These are phyloP conservation scores for Hoplias malabaricus DNA, from an alignment of 2,113 vertebrate genomes.

Conservation along the genomic window DNA sequence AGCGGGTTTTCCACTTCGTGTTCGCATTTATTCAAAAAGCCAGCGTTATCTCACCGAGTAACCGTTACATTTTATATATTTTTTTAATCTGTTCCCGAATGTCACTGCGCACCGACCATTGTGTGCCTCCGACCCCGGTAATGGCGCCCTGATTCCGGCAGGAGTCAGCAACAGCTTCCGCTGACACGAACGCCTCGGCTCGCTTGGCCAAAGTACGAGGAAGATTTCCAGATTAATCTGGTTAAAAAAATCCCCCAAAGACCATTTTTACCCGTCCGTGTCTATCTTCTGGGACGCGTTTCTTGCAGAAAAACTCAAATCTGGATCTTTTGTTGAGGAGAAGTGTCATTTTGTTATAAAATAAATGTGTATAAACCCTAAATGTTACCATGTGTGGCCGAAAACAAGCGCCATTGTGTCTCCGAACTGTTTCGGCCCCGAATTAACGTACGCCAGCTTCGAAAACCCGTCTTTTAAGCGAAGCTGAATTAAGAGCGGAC, in stretches of 20 bases:
- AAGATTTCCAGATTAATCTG: background rate
- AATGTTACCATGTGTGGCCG: background rate
- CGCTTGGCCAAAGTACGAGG: slow-evolving; percentile 16
- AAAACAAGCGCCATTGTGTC: background rate
- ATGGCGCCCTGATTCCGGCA: slow-evolving; percentile 73
- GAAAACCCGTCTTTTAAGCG: background rate
- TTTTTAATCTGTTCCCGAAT: no score
- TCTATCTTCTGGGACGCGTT: no score
- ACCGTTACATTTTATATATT: background rate
- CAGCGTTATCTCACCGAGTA: no score
- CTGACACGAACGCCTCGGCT: slow-evolving; percentile 49
- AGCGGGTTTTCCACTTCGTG: background rate
- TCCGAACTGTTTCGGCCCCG: background rate
- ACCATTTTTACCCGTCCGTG: background rate
- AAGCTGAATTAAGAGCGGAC: slow-evolving; percentile 51
- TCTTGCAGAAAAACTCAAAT: no score
- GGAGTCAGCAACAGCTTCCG: slow-evolving; percentile 71
- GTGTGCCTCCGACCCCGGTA: slow-evolving; percentile 59
- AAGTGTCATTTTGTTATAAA: background rate
- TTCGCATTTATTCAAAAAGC: background rate
- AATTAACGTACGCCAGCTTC: background rate
- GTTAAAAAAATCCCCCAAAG: background rate
- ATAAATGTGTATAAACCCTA: background rate
- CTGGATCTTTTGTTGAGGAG: no score
- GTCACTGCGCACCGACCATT: slow-evolving; percentile 27